These are phyloP conservation scores for Hoplostethus mediterraneus DNA, from an alignment of 2,797 vertebrate species.

Conservation along the genomic window DNA sequence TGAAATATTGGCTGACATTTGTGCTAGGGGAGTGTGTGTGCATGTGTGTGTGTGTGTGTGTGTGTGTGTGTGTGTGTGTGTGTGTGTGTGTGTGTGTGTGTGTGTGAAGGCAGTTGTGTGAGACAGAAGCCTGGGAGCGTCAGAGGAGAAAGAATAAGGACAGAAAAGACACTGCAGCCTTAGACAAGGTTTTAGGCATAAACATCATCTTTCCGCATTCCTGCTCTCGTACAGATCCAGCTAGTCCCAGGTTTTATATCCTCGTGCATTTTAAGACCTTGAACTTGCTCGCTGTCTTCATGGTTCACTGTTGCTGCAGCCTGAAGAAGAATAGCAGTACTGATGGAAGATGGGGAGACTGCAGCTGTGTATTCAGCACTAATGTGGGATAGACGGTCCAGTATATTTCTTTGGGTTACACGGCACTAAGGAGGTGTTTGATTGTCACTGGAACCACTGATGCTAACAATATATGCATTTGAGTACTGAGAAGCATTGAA, in stretches of 20 bases:
- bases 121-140: constrained; percentile 48
- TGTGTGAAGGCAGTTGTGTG: constrained; percentile 26
- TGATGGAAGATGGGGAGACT: too few species aligned
- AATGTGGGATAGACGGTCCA: too few species aligned
- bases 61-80: constrained; percentile 14
- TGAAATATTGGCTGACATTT: constrained; percentile 79
- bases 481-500: too few species aligned
- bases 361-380: too few species aligned
- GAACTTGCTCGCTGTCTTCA: not conserved
- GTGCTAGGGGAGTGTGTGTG: constrained; percentile 27
- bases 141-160: constrained; percentile 38
- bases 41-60: constrained; percentile 2
- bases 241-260: constrained; percentile 26
- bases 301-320: too few species aligned
- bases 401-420: too few species aligned
- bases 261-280: constrained; percentile 44
- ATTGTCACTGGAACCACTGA: too few species aligned
- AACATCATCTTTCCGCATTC: constrained; percentile 26
- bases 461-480: too few species aligned
- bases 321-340: too few species aligned
- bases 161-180: constrained; percentile 35
- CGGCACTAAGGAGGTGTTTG: too few species aligned
- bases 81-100: constrained; percentile 12
- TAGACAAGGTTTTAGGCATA: constrained; percentile 25
- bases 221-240: constrained; percentile 37